Evolutionary conservation across 2,113 vertebrate species (phyloP).

Genomic region (Athene cunicularia): DNA sequence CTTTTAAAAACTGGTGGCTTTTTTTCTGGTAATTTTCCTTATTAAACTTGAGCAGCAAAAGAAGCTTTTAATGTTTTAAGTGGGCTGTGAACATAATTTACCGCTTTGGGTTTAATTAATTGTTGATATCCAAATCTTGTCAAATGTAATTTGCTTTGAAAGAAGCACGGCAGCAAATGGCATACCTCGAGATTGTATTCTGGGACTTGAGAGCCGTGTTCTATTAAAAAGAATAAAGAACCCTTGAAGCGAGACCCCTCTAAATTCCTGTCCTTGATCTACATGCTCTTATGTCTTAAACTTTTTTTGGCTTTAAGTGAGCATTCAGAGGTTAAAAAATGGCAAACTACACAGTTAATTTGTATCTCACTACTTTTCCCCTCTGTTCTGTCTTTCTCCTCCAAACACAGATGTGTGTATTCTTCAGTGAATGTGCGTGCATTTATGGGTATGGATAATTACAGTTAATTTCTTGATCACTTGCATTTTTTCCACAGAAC

Average conservation of each 20-base stretch:
- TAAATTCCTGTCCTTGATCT: neutral
- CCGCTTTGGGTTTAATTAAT: slow-evolving; percentile 50
- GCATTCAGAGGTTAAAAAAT: neutral
- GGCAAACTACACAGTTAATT: neutral
- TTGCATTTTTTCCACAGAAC: neutral
- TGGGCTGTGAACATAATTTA: slow-evolving; percentile 5
- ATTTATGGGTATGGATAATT: neutral
- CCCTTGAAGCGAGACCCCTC: accelerated
- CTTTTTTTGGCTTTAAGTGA: neutral
- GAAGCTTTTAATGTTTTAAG: slow-evolving; percentile 23
- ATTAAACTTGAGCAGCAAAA: neutral
- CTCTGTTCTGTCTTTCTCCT: neutral
- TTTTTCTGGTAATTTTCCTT: neutral
- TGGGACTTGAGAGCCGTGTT: neutral
- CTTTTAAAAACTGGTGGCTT: neutral
- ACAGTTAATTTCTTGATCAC: neutral
- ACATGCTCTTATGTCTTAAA: neutral
- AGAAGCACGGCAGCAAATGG: neutral
- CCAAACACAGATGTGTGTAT: neutral
- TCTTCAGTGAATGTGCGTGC: neutral
- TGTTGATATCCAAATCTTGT: slow-evolving; percentile 42
- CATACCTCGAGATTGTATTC: neutral
- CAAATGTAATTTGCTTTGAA: slow-evolving; percentile 44
- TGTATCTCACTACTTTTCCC: neutral
- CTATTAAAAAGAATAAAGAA: neutral